These are phyloP conservation scores for Musca vetustissima DNA, from an alignment of 1,140 invertebrate genomes.

Conservation along the genomic window DNA sequence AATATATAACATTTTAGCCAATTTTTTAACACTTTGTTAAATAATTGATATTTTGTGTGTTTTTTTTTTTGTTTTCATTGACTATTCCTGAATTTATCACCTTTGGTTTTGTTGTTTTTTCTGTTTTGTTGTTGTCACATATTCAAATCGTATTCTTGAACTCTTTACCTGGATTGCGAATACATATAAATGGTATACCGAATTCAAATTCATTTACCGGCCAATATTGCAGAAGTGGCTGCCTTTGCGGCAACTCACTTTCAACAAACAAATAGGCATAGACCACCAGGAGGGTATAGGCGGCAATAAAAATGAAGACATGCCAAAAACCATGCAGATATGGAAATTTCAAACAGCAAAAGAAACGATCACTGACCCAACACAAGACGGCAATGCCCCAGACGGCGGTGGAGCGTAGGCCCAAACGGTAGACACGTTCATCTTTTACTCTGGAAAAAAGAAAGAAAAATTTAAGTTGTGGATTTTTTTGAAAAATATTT, in stretches of 20 bases:
- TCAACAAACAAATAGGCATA: conserved; percentile 78
- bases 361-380: conserved; percentile 76
- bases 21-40: background rate
- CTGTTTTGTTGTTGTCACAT: background rate
- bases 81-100: background rate
- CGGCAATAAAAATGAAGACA: conserved; percentile 76
- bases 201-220: conserved; percentile 73
- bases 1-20: no score
- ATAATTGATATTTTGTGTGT: no score
- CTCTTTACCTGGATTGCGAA: conserved; percentile 60
- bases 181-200: conserved; percentile 72
- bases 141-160: conserved; percentile 44
- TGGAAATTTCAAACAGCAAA: conserved; percentile 75
- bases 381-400: conserved; percentile 71
- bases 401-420: conserved; percentile 66
- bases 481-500: no score
- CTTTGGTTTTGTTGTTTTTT: background rate
- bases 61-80: conserved; percentile 2
- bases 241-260: conserved; percentile 69
- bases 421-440: conserved; percentile 66
- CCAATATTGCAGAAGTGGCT: conserved; percentile 72
- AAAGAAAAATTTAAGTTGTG: no score
- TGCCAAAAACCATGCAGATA: conserved; percentile 82
- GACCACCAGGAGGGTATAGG: conserved; percentile 72
- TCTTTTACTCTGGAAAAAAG: conserved; percentile 66